Base-by-base conservation (phyloP, 2,797 vertebrate species). In the Scomberomorus guttatus region DNA sequence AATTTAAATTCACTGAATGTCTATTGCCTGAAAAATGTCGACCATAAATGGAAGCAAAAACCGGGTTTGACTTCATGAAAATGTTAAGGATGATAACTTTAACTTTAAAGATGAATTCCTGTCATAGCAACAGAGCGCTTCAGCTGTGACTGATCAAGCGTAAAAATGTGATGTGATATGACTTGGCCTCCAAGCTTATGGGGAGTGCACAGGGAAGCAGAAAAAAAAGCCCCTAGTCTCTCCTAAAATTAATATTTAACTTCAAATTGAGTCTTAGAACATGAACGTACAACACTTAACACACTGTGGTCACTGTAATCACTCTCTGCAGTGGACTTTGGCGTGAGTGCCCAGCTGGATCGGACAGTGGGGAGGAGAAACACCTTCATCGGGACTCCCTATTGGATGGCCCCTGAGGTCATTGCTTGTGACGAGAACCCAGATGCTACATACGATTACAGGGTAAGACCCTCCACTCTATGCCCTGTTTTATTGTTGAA, bases 351-450 rank as follows among this genome's bases (percentile, higher is more conserved):
- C 77, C 98, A 99, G 93, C 94, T 99, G 86, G 98, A 99, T 88
- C 96, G 98, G 72, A 99, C 98, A 0, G 98, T 99, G 50, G 98
- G 98, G 48, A 94, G 98, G 85, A 97, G 98, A 80, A 99, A 99
- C 90, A 99, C 98, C 4, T 99, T 99, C 86, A 99, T 99, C 63
- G 98, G 98, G 83, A 99, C 98, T 10, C 98, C 98, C 0, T 99
- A 99, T 60, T 99, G 98, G 98, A 99, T 99, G 98, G 98, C 98
- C 42, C 97, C 97, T 0, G 97, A 98, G 92, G 97, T 98, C 92
- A 98, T 98, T 10, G 97, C 97, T 78, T 98, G 97, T 66, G 97
- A 98, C 12, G 97, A 98, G 95, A 98, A 98, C 92, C 97, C 97
- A 24, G 98, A 99, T 65, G 98, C 98, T 60, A 99, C 98, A 0